These are phyloP conservation scores for Wiebesia pumilae DNA, from an alignment of 1,140 invertebrate genomes.

Conservation along the genomic window DNA sequence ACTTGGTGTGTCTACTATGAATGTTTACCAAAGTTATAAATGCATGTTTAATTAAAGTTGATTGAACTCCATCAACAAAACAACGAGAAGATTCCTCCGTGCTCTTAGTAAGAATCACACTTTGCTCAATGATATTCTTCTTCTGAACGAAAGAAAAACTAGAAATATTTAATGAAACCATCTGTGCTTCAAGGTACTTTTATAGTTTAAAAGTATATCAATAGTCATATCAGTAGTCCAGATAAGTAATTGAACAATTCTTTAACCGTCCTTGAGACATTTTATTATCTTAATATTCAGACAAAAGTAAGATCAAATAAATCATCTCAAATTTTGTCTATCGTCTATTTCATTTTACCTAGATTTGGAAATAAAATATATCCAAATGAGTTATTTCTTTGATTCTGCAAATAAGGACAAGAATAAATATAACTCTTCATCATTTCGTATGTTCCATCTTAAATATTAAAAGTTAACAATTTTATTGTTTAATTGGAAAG, in stretches of 20 bases:
- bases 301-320: neutral
- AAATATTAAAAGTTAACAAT: too few relatives aligned
- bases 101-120: neutral
- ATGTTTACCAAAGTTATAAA: conserved; percentile 5
- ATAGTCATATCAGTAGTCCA: neutral
- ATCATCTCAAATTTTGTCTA: neutral
- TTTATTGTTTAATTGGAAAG: too few relatives aligned
- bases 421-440: neutral
- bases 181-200: neutral
- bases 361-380: neutral
- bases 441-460: neutral
- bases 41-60: conserved; percentile 22
- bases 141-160: neutral
- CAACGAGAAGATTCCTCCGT: neutral
- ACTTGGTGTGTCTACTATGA: neutral
- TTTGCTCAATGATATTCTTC: neutral
- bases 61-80: neutral
- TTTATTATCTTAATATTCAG: neutral
- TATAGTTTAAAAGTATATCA: neutral
- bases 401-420: neutral
- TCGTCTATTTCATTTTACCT: neutral
- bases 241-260: neutral
- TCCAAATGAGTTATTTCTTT: neutral
- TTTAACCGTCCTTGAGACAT: neutral
- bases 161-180: neutral